These are phyloP conservation scores for Scaptomyza montana DNA, from an alignment of 1,140 invertebrate genomes.

Conservation along the genomic window DNA sequence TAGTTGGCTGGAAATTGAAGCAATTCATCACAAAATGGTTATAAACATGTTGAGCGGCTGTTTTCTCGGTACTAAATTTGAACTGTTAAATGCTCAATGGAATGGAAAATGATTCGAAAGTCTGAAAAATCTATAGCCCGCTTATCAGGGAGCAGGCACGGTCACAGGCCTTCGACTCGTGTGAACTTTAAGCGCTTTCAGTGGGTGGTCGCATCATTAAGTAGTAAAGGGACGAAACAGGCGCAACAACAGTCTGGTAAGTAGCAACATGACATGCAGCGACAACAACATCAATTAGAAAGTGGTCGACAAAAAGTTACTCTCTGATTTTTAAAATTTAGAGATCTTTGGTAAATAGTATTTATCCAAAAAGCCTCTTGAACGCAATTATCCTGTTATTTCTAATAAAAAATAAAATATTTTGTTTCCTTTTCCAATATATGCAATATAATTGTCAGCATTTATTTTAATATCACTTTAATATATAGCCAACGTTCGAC, in stretches of 20 bases:
- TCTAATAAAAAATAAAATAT: too few species aligned
- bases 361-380: too few species aligned
- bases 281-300: background rate
- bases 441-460: too few species aligned
- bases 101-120: constrained; percentile 71
- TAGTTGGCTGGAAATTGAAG: constrained; percentile 5
- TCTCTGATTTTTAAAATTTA: background rate
- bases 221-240: background rate
- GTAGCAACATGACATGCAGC: constrained; percentile 25
- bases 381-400: too few species aligned
- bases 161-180: constrained; percentile 43
- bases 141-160: constrained; percentile 64
- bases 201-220: background rate
- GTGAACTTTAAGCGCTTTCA: constrained; percentile 50
- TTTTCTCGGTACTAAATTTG: constrained; percentile 65
- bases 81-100: constrained; percentile 59
- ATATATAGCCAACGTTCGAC: too few species aligned
- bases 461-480: too few species aligned
- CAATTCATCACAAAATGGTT: constrained; percentile 12
- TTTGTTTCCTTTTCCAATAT: too few species aligned
- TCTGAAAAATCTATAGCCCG: constrained; percentile 64
- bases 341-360: too few species aligned
- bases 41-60: constrained; percentile 4
- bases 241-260: constrained; percentile 28
- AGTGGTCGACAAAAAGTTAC: background rate